Base-by-base conservation (phyloP, 2,888 invertebrate genomes). In the Dinocampus coccinellae region DNA sequence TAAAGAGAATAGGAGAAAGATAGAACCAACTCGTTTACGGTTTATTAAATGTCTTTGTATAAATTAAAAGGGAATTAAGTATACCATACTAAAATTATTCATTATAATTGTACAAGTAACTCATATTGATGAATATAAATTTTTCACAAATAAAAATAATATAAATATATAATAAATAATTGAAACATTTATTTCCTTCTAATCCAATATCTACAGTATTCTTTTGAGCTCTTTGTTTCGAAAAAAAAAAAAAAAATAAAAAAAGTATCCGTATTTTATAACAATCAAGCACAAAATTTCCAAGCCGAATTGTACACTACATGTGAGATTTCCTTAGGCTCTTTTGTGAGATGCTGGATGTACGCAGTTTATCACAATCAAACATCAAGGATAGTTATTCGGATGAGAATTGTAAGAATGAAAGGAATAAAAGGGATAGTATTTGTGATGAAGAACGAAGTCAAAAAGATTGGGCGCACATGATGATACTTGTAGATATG, bases 41-140 rank as follows among this genome's bases (percentile, higher is more conserved):
- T 34, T 22, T 64, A 34, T 53, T 64, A 53, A 64, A 64, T 64
- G 64, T 64, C 53, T 64, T 53, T 53, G 53, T 3, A n/a, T 13
- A 52, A 64, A 47, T 53, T 64, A 52, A 64, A 26, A 20, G 36
- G 58, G 20, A 6, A 39, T 3, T 13, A n/a, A 39, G 3, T 13
- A 6, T 39, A 7, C 36, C 13, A 2, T 39, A 3, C 39, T 39
- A 13, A n/a, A 13, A 39, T 2, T n/a, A 39, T 39, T 39, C 0
- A 13, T 2, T 13, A 39, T 39, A 39, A n/a, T 39, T 39, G n/a
- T 3, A 39, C n/a, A 39, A 39, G 4, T 39, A 6, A 11, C 6
- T 39, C n/a, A n/a, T n/a, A 39, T 39, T 13, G 3, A 6, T 39
- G 3, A n/a, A 3, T n/a, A 39, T 39, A 13, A 39, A n/a, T 13